Percentiles rank a stretch among this genome's conserved stretches.
These are phyloP conservation scores for Polypterus senegalus DNA, from an alignment of 2,113 vertebrate species.

Conservation along the genomic window DNA sequence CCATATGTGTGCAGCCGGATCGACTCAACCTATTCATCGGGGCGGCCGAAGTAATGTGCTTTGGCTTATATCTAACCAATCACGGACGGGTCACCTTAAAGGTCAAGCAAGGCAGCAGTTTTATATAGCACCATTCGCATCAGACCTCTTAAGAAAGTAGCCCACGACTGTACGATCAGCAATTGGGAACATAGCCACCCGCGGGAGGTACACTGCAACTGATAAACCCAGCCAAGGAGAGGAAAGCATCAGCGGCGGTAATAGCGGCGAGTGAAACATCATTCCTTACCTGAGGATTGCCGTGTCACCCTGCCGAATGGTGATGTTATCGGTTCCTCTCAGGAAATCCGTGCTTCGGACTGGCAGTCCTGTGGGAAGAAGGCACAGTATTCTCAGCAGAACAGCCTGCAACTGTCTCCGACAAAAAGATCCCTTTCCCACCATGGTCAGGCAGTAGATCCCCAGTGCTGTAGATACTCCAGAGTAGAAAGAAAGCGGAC, in stretches of 20 bases:
- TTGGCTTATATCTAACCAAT: too few species aligned
- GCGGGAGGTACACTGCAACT: not conserved
- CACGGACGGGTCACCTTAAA: too few species aligned
- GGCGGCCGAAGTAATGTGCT: too few species aligned
- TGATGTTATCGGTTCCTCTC: conserved; percentile 97
- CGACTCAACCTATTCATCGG: too few species aligned
- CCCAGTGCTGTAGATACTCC: conserved; percentile 38
- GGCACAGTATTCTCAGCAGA: conserved; percentile 93
- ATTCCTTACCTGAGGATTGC: conserved; percentile 86
- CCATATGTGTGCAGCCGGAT: too few species aligned
- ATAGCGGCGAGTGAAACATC: conserved; percentile 32
- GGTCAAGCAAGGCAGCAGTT: too few species aligned
- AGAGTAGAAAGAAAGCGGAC: not conserved
- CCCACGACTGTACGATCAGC: too few species aligned
- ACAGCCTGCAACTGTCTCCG: conserved; percentile 84
- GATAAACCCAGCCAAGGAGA: not conserved
- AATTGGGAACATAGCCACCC: too few species aligned
- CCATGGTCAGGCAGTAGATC: conserved; percentile 63
- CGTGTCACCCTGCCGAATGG: conserved; percentile 95
- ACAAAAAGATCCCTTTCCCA: conserved; percentile 72
- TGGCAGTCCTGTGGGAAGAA: conserved; percentile 96
- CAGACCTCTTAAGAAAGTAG: too few species aligned
- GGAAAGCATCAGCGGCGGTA: conserved; percentile 23
- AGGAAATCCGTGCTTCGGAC: conserved; percentile 97
- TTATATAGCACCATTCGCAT: too few species aligned